Base-by-base conservation (phyloP, 2,888 invertebrate species). In the Fabriciana adippe region DNA sequence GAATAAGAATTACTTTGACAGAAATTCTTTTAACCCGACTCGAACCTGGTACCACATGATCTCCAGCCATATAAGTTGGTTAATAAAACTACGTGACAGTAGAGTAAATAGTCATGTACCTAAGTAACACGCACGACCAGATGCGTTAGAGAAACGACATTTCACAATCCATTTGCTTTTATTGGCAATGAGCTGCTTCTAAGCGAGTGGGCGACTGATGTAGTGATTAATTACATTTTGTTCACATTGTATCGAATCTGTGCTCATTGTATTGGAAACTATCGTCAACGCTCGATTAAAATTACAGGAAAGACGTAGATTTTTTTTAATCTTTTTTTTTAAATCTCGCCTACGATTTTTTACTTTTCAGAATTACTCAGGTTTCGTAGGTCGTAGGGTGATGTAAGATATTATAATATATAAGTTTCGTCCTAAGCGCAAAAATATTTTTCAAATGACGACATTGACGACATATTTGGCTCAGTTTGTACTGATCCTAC, bases 141-240 rank as follows among this genome's bases (percentile, higher is more conserved):
- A 65, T 68, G 59, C 47, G 55, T 62, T 55, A 50, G 13, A 54
- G 54, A 63, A 48, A 47, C 59, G 64, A 63, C 59, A 66, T 66
- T 71, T 69, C 66, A 70, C 70, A 68, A 66, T 53, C 68, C 70
- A 72, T 72, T 72, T 70, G 56, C 63, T 72, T 72, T 70, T 70
- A 72, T 68, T 62, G 68, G 70, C 53, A 66, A 64, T 62, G 62
- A 35, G 63, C 66, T 45, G 60, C 60, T 69, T 61, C 63, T 60
- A 60, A 69, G 56, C 69, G 63, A 67, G 50, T 55, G 50, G 55
- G 55, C 64, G 45, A 55, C 63, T 62, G 66, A 64, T 64, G 55
- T 45, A 31, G 56, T 66, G 57, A 69, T 69, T 69, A 66, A 69
- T 69, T 59, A 57, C 56, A 56, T 61, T 66, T 61, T 57, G 51